A percentile compares a stretch with the other conserved stretches of the same genome.
Conservation (phyloP, 2,888 invertebrate genomes). For the Callosobruchus maculatus region DNA sequence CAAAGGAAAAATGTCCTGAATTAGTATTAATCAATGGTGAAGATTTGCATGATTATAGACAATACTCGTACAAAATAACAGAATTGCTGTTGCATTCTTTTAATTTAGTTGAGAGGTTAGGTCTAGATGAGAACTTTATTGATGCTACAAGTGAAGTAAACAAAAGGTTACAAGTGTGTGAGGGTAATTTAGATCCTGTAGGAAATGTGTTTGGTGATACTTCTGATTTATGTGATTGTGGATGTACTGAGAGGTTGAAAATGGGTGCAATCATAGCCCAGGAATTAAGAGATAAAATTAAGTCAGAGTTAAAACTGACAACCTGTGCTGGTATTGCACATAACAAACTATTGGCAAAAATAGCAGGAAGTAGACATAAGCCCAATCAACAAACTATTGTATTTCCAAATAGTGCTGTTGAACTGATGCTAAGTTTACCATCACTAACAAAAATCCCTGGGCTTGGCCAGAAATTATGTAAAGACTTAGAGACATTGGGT, state of each 20-base stretch:
- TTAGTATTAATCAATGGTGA: conserved; percentile 77
- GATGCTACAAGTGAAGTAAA: conserved; percentile 71
- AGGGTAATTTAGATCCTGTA: conserved; percentile 23
- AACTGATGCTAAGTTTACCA: conserved; percentile 63
- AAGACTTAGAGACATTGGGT: conserved; percentile 61
- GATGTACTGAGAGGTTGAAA: conserved; percentile 66
- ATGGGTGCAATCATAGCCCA: conserved; percentile 72
- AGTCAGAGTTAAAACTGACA: conserved; percentile 67
- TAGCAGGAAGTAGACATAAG: conserved; percentile 69
- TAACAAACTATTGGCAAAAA: conserved; percentile 79
- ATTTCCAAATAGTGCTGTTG: conserved; percentile 64
- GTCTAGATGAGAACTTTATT: conserved; percentile 81
- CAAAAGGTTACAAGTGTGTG: conserved; percentile 45
- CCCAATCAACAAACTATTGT: conserved; percentile 81
- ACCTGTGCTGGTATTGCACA: conserved; percentile 80
- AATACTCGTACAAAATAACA: conserved; percentile 73
- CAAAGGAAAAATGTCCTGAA: conserved; percentile 67
- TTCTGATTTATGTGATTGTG: conserved; percentile 64
- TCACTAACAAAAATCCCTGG: conserved; percentile 67
- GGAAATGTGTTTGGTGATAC: conserved; percentile 59
- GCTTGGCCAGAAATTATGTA: conserved; percentile 69
- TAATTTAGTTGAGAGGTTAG: conserved; percentile 72
- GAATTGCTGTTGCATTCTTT: conserved; percentile 69
- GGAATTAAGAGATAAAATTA: conserved; percentile 69
- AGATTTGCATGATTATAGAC: conserved; percentile 76